Evolutionary conservation across 1,140 invertebrate species (phyloP).

Genomic region (Orchesella cincta): DNA sequence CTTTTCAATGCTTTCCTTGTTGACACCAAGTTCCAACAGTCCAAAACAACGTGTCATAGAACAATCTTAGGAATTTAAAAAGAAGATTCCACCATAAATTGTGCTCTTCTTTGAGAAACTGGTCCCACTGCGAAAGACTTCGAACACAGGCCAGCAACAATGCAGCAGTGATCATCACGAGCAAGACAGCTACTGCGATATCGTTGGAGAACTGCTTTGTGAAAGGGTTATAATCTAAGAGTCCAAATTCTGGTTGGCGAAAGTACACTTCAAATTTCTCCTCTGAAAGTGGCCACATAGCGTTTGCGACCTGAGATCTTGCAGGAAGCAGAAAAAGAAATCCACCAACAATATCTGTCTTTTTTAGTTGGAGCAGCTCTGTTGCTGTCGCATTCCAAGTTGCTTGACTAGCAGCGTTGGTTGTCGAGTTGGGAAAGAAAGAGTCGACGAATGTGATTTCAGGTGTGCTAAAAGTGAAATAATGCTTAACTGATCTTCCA

Average conservation of each 20-base stretch:
- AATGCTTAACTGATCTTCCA: not conserved
- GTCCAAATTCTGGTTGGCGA: not conserved
- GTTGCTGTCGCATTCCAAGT: not conserved
- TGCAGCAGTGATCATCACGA: not conserved
- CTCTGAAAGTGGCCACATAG: not conserved
- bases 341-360: not conserved
- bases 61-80: not conserved
- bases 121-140: not conserved
- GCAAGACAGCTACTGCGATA: not conserved
- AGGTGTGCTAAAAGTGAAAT: not conserved
- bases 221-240: not conserved
- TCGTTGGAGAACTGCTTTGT: not conserved
- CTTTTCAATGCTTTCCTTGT: not conserved
- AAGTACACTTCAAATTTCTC: not conserved
- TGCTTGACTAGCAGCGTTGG: not conserved
- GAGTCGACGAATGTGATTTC: not conserved
- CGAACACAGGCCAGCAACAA: not conserved
- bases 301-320: not conserved
- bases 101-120: not conserved
- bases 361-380: not conserved
- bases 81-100: not conserved
- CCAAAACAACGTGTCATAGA: not conserved
- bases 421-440: not conserved
- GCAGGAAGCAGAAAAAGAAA: not conserved
- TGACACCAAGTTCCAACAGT: not conserved